phyloP scores from a whole-genome alignment of 1,140 invertebrate species.

The Anastatus disparis region DNA sequence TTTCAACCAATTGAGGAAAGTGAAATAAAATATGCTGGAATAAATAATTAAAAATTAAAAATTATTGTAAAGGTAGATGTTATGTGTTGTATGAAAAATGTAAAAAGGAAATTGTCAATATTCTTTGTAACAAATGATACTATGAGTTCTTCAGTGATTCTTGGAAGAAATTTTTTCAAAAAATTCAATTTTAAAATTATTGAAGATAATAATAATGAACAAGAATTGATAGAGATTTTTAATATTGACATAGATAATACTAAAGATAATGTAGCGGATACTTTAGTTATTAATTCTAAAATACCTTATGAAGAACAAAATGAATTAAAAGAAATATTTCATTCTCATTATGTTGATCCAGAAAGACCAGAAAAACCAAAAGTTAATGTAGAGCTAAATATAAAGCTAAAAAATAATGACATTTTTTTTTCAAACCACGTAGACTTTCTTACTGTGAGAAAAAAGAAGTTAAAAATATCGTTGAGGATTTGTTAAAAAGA shows the following conservation, averaged over 20 bases:
- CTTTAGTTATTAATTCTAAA: not conserved
- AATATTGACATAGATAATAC: not conserved
- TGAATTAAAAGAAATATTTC: not conserved
- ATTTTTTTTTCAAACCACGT: conserved; percentile 4
- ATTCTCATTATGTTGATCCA: conserved; percentile 9
- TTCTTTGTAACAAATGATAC: conserved; percentile 2
- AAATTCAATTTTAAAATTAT: not conserved
- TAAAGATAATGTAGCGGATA: not conserved
- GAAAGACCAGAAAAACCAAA: conserved; percentile 1
- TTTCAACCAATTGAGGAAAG: not conserved
- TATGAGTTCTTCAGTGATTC: not conserved
- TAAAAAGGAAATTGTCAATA: not conserved
- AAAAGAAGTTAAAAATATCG: conserved; percentile 42
- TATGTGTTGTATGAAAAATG: not conserved
- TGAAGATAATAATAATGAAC: not conserved
- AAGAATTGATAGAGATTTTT: not conserved
- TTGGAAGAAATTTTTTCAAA: conserved; percentile 13
- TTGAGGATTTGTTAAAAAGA: conserved; percentile 14
- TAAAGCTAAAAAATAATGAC: conserved; percentile 2
- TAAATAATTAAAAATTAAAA: conserved; percentile 9
- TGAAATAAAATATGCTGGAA: not conserved
- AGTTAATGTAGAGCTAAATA: conserved; percentile 39
- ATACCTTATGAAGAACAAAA: not conserved
- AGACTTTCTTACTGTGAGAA: conserved; percentile 34
- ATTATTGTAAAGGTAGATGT: not conserved